Percentiles rank a stretch among this genome's conserved stretches.
Conservation (phyloP, 2,113 vertebrate genomes). For the Falco punctatus region DNA sequence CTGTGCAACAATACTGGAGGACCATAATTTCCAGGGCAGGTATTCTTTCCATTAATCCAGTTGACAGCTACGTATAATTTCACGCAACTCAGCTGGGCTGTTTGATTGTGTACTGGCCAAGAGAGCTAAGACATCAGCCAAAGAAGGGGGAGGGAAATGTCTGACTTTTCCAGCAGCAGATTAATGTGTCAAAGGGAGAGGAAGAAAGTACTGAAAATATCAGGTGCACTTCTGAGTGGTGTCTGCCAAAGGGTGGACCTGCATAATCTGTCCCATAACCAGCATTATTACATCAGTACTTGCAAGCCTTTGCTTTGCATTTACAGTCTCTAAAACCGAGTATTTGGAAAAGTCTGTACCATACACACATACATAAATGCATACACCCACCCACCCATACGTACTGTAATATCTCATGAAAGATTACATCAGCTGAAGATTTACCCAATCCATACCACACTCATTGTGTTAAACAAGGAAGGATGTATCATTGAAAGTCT, state of each 20-base stretch:
- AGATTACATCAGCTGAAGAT: neutral
- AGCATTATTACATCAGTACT: neutral
- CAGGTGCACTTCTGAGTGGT: neutral
- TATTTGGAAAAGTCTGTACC: neutral
- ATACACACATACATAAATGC: neutral
- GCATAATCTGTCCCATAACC: neutral
- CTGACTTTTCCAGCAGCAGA: neutral
- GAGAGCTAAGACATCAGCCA: neutral
- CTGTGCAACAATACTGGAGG: neutral
- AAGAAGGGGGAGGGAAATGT: neutral
- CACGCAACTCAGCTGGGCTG: neutral
- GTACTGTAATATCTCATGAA: neutral
- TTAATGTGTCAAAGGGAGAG: neutral
- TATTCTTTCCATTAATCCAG: neutral
- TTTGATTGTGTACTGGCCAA: neutral
- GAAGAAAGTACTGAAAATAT: neutral
- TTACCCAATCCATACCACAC: neutral
- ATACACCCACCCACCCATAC: neutral
- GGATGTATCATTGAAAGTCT: neutral
- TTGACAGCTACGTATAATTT: conserved; percentile 8
- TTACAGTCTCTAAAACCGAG: neutral
- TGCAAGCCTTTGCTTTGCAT: neutral
- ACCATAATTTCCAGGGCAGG: neutral
- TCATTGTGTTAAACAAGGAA: neutral
- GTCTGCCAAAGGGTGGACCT: conserved; percentile 10